Evolutionary conservation across 2,888 invertebrate genomes (phyloP).

Genomic region (Cyaniris semiargus): DNA sequence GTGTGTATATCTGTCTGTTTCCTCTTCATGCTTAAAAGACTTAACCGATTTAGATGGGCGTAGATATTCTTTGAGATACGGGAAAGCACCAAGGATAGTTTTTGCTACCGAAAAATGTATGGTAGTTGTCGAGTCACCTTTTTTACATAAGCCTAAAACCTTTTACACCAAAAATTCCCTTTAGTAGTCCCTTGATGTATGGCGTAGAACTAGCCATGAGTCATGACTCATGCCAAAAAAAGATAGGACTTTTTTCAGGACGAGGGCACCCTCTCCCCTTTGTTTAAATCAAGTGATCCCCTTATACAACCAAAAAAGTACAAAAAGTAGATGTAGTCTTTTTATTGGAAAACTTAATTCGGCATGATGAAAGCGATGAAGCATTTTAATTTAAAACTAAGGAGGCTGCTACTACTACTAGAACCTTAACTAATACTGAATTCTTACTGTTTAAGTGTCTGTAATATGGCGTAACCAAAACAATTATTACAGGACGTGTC

Average conservation of each 20-base stretch:
- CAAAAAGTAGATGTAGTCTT: not conserved
- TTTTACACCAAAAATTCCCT: too few species aligned
- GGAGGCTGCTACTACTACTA: too few species aligned
- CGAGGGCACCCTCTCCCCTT: not conserved
- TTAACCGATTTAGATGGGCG: too few species aligned
- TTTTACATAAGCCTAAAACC: not conserved
- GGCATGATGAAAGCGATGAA: not conserved
- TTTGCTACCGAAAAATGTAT: too few species aligned
- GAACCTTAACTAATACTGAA: too few species aligned
- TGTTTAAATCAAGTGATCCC: not conserved
- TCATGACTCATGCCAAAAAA: conserved; percentile 1
- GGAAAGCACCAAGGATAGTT: not conserved
- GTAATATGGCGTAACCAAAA: too few species aligned
- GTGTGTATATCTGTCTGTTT: not conserved
- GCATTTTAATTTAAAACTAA: not conserved
- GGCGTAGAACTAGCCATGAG: not conserved
- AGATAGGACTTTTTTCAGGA: not conserved
- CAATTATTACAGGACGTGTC: too few species aligned
- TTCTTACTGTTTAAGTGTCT: too few species aligned
- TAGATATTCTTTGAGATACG: not conserved
- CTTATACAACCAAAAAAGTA: not conserved
- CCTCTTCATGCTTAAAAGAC: too few species aligned
- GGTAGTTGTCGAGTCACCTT: too few species aligned
- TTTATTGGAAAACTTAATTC: not conserved
- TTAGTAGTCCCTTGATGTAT: not conserved